Evolutionary conservation across 2,113 vertebrate genomes (phyloP), one percentile per base, ranked within the genome.

Genomic region (Alectura lathami): DNA sequence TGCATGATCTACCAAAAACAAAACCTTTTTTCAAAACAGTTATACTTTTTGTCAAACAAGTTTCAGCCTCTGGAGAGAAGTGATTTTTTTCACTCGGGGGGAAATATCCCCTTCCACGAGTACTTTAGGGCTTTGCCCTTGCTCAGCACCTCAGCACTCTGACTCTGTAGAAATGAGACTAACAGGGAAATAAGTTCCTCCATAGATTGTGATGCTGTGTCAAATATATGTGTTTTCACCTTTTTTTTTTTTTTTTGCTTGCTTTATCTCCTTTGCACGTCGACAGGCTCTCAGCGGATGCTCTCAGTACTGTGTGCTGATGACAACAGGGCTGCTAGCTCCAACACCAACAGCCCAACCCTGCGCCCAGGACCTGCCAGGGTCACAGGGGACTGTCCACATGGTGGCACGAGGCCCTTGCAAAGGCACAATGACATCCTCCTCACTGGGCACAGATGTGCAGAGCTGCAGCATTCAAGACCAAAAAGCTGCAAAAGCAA

Each of bases 341-440:
- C 38, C 26, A 40, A 40, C 26, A 63, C 26, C 60, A 26, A 34
- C 57, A 85, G 79, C 78, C 62, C 69, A 75, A 0, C 26, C 88
- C 56, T 43, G 60, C 38, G 47, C n/a, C 17, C 3, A 3, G 7
- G 45, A 26, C 26, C 0, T 4, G 8, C 60, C 86, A 54, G 18
- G 7, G 11, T 73, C 20, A 40, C 0, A 1, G 29, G 3, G 47
- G 54, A 22, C 87, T 79, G 11, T 4, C 40, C 73, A 36, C 17
- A 0, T 4, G 21, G 67, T 20, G 34, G 20, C 16, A 14, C 0
- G 0, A 0, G 50, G 34, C 38, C 3, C 16, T 76, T 45, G 36
- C 62, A 16, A 2, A 30, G 47, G 43, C 38, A 17, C 70, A 66
- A 23, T n/a, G 26, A 18, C 36, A 2, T 75, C 51, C 26, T 78